Conservation (phyloP, 2,888 invertebrate genomes). For the Drosophila fulvimacula region DNA sequence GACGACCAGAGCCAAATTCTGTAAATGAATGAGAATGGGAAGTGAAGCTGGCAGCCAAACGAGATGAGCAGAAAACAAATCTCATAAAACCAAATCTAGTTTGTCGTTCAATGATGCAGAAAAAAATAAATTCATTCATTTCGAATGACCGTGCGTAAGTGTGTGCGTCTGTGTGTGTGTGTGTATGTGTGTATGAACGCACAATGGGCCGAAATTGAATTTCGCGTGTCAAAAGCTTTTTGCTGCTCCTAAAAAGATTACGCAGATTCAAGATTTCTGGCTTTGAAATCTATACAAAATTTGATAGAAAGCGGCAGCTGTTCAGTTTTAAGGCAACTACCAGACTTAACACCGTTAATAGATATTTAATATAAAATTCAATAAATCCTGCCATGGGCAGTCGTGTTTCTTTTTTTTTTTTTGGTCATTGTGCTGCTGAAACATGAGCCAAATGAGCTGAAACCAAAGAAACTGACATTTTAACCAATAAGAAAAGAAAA, state of each 20-base stretch:
- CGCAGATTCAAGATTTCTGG: not conserved
- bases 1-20: slow-evolving; percentile 53
- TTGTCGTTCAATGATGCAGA: slow-evolving; percentile 80
- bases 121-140: slow-evolving; percentile 70
- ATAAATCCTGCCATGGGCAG: not conserved
- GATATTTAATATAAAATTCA: not conserved
- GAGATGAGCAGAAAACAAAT: slow-evolving; percentile 73
- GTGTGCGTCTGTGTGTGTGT: slow-evolving; percentile 5
- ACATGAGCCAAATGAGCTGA: slow-evolving; percentile 74
- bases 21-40: slow-evolving; percentile 45
- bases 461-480: slow-evolving; percentile 68
- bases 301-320: not conserved
- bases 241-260: not conserved
- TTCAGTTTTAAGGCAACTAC: not conserved
- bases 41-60: slow-evolving; percentile 32
- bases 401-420: too few species aligned
- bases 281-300: not conserved
- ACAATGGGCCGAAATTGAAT: slow-evolving; percentile 53
- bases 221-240: slow-evolving; percentile 13
- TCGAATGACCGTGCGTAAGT: slow-evolving; percentile 25
- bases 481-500: slow-evolving; percentile 59
- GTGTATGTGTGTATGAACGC: slow-evolving; percentile 12
- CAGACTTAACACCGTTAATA: not conserved
- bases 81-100: slow-evolving; percentile 79
- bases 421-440: slow-evolving; percentile 47